Base-by-base conservation (phyloP, 2,888 invertebrate species). In the Nomada fucata region DNA sequence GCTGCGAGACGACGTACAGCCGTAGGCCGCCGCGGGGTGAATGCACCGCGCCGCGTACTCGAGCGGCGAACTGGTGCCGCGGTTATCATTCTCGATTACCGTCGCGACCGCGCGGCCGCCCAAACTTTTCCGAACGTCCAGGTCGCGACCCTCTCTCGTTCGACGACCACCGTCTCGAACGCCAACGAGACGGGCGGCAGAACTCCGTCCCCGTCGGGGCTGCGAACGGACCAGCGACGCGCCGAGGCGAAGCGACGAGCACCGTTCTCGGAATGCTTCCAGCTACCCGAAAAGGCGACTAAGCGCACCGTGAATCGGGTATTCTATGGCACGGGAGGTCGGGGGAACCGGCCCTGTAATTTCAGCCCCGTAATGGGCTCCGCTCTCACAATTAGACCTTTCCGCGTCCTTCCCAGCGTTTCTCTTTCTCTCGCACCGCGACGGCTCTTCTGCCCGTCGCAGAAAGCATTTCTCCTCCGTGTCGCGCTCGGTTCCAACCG, bases 361-460 rank as follows among this genome's bases (percentile, higher is more conserved):
- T 93, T 93, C 84, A 88, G 88, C 82, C 86, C 87, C 81, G 89
- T 92, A 92, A 93, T 92, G 90, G 91, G 84, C 86, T 87, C 86
- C 86, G 88, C 87, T 91, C 89, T 90, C 90, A 90, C 93, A 93
- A 93, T 92, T 91, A 92, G 92, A 91, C 91, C 91, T 92, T 90
- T 89, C 91, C 89, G 90, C 89, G 88, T 89, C 91, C 86, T 89
- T 89, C 86, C 85, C 83, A 86, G 73, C 82, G 79, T 84, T 76
- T 74, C 80, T 86, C 79, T 64, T 15, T 74, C 80, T 86, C 79
- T 64, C 82, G 78, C 76, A 80, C 72, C 78, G 71, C 80, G 72
- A 83, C 86, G 84, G 81, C 83, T 84, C 89, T 85, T 82, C 88
- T 79, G 79, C 76, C 74, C 74, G 23, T 81, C 81, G 84, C 76